phyloP scores from a whole-genome alignment of 2,797 vertebrate genomes.

The Limnodromus scolopaceus region DNA sequence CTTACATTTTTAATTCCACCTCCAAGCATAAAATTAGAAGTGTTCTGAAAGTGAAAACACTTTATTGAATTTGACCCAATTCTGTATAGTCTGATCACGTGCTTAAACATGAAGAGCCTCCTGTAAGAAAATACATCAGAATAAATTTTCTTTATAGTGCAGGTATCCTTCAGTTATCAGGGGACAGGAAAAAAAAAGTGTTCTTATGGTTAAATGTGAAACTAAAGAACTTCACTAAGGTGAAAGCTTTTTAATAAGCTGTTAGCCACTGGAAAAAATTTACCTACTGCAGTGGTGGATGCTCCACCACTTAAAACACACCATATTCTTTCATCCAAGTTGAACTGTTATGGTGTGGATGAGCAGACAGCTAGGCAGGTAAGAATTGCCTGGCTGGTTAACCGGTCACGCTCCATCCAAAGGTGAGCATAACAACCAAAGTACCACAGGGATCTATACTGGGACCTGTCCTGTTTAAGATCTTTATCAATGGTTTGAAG shows the following conservation, averaged over 20 bases:
- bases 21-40: background rate
- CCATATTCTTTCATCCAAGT: background rate
- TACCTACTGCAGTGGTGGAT: background rate
- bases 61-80: background rate
- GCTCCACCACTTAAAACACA: background rate
- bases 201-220: background rate
- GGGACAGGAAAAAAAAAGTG: background rate
- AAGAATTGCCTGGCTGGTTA: background rate
- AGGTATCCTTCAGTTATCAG: background rate
- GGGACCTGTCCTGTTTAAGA: background rate
- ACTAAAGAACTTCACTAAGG: background rate
- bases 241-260: background rate
- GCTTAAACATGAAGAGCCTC: background rate
- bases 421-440: background rate
- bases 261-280: background rate
- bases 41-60: background rate
- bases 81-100: background rate
- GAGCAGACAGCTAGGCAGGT: background rate
- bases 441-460: background rate
- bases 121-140: background rate
- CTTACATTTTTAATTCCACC: background rate
- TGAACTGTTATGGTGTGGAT: background rate
- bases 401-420: background rate
- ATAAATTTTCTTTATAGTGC: background rate
- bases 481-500: background rate